Percentiles rank a stretch among this genome's conserved stretches.
phyloP scores from a whole-genome alignment of 2,797 vertebrate genomes.

The Scarus forsteni region DNA sequence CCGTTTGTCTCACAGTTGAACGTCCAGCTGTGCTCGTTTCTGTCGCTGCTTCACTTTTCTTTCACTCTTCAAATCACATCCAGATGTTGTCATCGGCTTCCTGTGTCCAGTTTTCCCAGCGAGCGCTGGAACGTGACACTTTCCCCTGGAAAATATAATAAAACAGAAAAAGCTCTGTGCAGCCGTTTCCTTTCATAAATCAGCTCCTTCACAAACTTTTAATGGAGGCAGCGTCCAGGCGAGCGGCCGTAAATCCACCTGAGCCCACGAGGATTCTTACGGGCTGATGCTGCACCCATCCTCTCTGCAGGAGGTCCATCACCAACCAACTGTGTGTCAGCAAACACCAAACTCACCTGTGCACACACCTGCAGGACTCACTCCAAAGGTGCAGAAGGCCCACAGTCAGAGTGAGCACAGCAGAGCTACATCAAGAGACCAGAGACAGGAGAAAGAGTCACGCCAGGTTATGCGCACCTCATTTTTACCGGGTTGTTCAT shows the following conservation, averaged over 20 bases:
- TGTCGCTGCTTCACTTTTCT: conserved; percentile 73
- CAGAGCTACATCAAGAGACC: too few species aligned
- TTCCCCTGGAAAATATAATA: conserved; percentile 85
- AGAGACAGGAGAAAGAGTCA: too few species aligned
- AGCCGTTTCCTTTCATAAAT: conserved; percentile 86
- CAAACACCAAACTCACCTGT: conserved; percentile 55
- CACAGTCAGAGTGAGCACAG: too few species aligned
- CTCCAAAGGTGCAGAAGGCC: too few species aligned
- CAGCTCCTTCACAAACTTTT: conserved; percentile 64
- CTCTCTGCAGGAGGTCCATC: conserved; percentile 38
- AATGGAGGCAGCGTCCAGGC: conserved; percentile 68
- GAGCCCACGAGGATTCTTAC: conserved; percentile 63
- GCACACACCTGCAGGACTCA: conserved; percentile 36
- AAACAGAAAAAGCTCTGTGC: conserved; percentile 75
- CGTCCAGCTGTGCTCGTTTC: conserved; percentile 22
- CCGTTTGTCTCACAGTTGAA: conserved; percentile 27
- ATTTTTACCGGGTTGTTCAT: too few species aligned
- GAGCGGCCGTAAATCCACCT: conserved; percentile 77
- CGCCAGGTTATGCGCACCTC: too few species aligned
- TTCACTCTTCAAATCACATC: conserved; percentile 76
- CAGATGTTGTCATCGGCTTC: conserved; percentile 85
- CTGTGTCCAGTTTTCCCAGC: conserved; percentile 79
- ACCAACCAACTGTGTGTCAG: conserved; percentile 2
- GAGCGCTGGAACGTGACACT: conserved; percentile 82
- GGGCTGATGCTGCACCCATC: conserved; percentile 64